phyloP scores from a whole-genome alignment of 2,113 vertebrate genomes.

The Mellivora capensis region DNA sequence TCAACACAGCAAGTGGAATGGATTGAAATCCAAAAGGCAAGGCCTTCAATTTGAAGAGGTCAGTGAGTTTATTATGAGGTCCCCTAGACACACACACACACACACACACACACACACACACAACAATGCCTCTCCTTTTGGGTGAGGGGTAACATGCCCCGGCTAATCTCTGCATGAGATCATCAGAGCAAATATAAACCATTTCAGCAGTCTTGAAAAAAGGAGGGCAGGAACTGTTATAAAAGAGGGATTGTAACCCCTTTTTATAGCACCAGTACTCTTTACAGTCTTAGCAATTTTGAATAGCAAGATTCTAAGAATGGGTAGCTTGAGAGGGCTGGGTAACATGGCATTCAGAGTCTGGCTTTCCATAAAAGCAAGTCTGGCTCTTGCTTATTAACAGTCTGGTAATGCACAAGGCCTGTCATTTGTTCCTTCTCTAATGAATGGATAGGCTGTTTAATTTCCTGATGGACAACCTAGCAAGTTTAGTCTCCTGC shows the following conservation, averaged over 20 bases:
- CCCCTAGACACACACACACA: background rate
- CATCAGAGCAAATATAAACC: background rate
- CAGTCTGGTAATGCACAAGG: slow-evolving; percentile 45
- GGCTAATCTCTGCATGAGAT: background rate
- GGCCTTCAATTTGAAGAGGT: background rate
- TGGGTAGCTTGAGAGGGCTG: background rate
- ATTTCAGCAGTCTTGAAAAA: background rate
- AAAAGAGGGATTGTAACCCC: background rate
- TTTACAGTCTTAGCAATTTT: background rate
- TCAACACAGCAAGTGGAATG: background rate
- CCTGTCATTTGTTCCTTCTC: slow-evolving; percentile 56
- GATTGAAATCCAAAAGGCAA: background rate
- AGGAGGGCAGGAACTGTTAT: background rate
- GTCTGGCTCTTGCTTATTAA: slow-evolving; percentile 52
- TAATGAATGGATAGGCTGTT: slow-evolving; percentile 62
- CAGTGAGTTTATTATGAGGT: background rate
- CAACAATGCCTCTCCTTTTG: background rate
- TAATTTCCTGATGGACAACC: slow-evolving; percentile 63
- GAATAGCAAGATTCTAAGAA: background rate
- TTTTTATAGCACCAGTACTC: background rate
- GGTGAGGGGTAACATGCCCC: background rate
- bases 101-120: too few relatives aligned
- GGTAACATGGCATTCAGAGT: background rate
- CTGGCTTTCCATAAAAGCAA: slow-evolving; percentile 9
- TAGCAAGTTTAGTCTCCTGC: slow-evolving; percentile 41